Conservation (phyloP, 2,797 vertebrate genomes). For the Picus viridis region DNA sequence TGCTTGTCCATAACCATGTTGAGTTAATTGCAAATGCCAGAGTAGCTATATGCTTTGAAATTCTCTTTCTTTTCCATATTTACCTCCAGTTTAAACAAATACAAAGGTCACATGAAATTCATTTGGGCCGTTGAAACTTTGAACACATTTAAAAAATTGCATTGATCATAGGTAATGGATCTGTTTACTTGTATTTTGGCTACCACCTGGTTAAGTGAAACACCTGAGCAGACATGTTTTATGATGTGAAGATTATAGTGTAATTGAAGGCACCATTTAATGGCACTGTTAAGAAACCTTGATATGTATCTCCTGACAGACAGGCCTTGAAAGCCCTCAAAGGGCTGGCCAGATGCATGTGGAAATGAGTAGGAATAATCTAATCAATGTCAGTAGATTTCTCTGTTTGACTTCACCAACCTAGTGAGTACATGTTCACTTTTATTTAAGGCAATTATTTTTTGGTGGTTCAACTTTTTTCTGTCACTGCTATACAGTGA, state of each 20-base stretch:
- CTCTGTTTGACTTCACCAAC: background rate
- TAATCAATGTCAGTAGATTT: background rate
- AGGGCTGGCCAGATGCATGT: background rate
- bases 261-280: background rate
- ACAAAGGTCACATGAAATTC: background rate
- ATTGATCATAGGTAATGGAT: background rate
- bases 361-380: background rate
- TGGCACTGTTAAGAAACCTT: background rate
- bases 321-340: background rate
- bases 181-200: background rate
- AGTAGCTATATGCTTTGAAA: constrained; percentile 30
- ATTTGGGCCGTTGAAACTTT: background rate
- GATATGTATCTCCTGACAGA: background rate
- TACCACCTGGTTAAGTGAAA: background rate
- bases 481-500: background rate
- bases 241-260: background rate
- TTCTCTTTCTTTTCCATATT: background rate
- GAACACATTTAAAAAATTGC: background rate
- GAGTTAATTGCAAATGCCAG: background rate
- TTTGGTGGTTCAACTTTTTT: background rate
- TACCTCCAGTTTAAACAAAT: background rate
- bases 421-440: background rate
- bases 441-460: background rate
- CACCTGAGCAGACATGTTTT: background rate
- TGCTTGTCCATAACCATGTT: constrained; percentile 26